These are phyloP conservation scores for Hipposideros larvatus DNA, from an alignment of 2,797 vertebrate genomes.

Conservation along the genomic window DNA sequence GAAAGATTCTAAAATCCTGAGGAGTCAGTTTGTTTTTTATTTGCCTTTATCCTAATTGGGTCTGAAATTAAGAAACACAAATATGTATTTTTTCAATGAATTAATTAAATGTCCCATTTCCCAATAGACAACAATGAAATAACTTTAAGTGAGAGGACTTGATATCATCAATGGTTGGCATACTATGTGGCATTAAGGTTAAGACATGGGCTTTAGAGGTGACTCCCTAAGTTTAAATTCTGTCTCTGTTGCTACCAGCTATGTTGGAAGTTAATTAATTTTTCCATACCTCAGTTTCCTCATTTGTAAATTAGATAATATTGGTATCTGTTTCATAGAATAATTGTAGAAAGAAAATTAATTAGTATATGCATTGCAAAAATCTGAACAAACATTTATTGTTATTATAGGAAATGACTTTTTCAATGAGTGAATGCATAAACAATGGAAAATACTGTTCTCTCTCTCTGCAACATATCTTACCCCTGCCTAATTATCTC, in stretches of 20 bases:
- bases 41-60: neutral
- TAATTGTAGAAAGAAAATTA: neutral
- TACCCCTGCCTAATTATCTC: neutral
- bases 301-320: neutral
- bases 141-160: neutral
- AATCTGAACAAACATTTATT: neutral
- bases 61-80: neutral
- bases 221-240: neutral
- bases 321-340: neutral
- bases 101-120: neutral
- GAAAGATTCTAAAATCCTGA: neutral
- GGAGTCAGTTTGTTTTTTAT: neutral
- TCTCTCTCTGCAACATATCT: neutral
- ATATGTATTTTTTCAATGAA: neutral
- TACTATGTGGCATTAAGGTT: too few relatives aligned
- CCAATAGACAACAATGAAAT: neutral
- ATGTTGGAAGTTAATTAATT: neutral
- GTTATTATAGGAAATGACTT: neutral
- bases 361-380: neutral
- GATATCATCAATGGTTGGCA: neutral
- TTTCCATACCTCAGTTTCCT: neutral
- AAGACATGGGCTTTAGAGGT: neutral
- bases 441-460: neutral
- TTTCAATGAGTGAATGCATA: neutral
- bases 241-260: neutral